Percentiles rank a stretch among this genome's conserved stretches.
Evolutionary conservation across 2,113 vertebrate genomes (phyloP).

Genomic region (Engystomops pustulosus): DNA sequence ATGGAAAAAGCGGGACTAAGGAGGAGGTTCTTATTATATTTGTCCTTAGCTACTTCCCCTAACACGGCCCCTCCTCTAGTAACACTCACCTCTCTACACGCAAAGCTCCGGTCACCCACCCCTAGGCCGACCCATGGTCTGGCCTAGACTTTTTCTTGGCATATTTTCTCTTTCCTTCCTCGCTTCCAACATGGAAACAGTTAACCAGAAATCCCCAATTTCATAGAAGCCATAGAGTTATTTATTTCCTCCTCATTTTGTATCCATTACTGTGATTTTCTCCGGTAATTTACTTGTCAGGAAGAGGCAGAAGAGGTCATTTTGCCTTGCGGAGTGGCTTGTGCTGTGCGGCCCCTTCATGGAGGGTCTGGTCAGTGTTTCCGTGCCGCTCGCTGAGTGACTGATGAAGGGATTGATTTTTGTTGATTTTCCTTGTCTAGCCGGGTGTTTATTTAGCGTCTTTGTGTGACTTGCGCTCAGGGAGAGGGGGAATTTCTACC

Average conservation of each 20-base stretch:
- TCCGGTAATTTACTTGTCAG: constrained; percentile 48
- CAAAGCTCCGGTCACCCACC: too few species aligned
- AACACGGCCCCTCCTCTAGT: too few species aligned
- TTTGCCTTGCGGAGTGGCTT: neutral
- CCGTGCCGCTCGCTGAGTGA: neutral
- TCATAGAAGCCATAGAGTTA: neutral
- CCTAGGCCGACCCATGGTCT: too few species aligned
- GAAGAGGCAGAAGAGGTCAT: neutral
- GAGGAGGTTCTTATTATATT: too few species aligned
- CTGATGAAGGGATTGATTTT: constrained; percentile 27
- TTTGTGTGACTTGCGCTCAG: neutral
- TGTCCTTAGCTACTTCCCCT: too few species aligned
- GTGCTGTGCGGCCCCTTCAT: neutral
- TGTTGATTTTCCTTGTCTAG: constrained; percentile 25
- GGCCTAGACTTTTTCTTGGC: neutral
- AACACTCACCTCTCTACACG: too few species aligned
- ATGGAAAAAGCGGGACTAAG: too few species aligned
- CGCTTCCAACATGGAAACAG: neutral
- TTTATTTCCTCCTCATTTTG: constrained; percentile 46
- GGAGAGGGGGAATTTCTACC: neutral
- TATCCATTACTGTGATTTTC: constrained; percentile 43
- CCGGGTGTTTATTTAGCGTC: constrained; percentile 8
- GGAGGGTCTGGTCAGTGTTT: neutral
- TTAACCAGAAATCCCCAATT: neutral
- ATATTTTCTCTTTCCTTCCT: neutral